A percentile compares a stretch with the other conserved stretches of the same genome.
These are phyloP conservation scores for Zoroaster sp. DNA, from an alignment of 53 echinoderm and acorn worm species.

Conservation along the genomic window DNA sequence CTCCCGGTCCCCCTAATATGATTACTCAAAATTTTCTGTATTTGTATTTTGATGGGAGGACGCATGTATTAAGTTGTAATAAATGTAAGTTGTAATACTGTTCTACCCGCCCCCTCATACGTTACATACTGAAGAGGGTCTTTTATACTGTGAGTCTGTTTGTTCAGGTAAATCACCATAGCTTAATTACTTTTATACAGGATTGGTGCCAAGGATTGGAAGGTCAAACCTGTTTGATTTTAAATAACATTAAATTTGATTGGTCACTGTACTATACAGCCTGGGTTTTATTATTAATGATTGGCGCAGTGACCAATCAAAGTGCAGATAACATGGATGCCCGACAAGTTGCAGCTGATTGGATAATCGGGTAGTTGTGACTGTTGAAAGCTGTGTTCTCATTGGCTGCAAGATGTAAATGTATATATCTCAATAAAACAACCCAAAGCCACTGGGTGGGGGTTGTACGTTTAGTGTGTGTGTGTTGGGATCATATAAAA, in stretches of 20 bases:
- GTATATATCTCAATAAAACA: slow-evolving; percentile 22
- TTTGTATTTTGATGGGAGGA: background rate
- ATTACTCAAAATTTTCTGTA: background rate
- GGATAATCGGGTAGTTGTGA: background rate
- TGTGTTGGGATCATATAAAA: slow-evolving; percentile 34
- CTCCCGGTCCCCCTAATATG: background rate
- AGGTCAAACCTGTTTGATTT: slow-evolving; percentile 14
- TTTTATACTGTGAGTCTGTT: background rate
- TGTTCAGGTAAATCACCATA: background rate
- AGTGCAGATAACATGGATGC: background rate
- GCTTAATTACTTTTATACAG: slow-evolving; percentile 13
- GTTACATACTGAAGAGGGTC: background rate
- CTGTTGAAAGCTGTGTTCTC: slow-evolving; percentile 31
- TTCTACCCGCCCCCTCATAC: background rate
- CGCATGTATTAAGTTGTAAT: slow-evolving; percentile 6
- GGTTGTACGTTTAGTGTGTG: slow-evolving; percentile 26
- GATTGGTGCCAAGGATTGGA: slow-evolving; percentile 30
- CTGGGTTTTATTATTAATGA: background rate
- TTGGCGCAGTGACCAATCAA: slow-evolving; percentile 23
- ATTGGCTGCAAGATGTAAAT: slow-evolving; percentile 44
- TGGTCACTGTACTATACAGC: slow-evolving; percentile 19
- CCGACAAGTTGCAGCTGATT: slow-evolving; percentile 6
- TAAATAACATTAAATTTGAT: background rate
- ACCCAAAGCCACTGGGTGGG: background rate
- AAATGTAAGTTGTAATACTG: background rate